Conservation (phyloP, 2,888 invertebrate species). For the Habrosyne pyritoides region DNA sequence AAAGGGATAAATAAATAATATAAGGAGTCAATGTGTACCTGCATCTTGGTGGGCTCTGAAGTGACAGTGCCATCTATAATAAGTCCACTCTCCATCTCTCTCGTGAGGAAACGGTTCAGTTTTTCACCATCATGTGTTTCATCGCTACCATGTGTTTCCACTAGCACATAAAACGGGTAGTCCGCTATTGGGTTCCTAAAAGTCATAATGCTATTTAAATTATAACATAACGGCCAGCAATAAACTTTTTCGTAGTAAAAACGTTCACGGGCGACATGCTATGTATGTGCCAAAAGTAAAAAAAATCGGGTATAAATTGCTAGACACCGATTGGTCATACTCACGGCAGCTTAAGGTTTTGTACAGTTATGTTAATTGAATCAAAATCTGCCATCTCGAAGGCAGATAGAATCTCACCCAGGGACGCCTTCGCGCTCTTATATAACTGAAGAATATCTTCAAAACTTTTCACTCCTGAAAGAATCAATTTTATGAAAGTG, state of each 20-base stretch:
- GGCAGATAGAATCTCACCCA: constrained; percentile 96
- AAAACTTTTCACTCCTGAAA: constrained; percentile 88
- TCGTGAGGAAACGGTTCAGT: constrained; percentile 89
- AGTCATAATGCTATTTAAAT: no score
- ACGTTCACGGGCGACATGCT: no score
- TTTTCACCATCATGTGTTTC: constrained; percentile 94
- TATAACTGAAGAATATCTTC: constrained; percentile 90
- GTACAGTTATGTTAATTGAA: constrained; percentile 87
- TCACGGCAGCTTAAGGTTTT: constrained; percentile 82
- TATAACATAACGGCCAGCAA: no score
- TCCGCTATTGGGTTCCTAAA: constrained; percentile 84
- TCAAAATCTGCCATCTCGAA: constrained; percentile 96
- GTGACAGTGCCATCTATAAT: constrained; percentile 93
- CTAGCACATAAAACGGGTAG: constrained; percentile 92
- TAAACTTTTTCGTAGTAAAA: no score
- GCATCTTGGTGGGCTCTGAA: constrained; percentile 91
- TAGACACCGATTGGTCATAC: constrained; percentile 32
- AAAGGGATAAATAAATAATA: no score
- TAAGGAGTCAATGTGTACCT: constrained; percentile 77
- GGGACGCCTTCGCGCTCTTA: constrained; percentile 87
- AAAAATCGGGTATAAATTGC: no score
- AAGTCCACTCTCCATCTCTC: constrained; percentile 87
- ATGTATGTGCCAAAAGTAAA: no score
- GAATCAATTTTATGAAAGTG: constrained; percentile 1
- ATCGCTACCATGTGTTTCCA: constrained; percentile 95